Conservation (phyloP, 2,113 vertebrate species). For the Hemicordylus capensis region DNA sequence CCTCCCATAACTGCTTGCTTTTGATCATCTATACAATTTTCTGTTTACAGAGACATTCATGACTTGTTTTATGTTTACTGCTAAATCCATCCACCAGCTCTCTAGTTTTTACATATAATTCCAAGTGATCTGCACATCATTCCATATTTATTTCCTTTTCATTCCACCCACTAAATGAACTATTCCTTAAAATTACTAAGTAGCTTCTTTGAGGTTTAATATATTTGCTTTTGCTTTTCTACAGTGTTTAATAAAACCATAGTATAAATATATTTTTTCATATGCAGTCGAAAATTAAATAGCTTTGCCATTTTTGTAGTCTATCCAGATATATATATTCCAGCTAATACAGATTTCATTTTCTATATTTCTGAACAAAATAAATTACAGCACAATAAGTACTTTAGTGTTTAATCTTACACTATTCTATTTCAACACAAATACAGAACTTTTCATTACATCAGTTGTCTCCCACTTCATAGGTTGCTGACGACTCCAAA, state of each 20-base stretch:
- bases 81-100: not conserved
- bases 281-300: not conserved
- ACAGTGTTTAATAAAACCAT: not conserved
- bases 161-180: constrained; percentile 1
- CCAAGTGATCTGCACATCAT: not conserved
- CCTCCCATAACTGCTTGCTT: not conserved
- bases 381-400: not conserved
- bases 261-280: not conserved
- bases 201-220: not conserved
- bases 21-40: not conserved
- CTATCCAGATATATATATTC: too few relatives aligned
- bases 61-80: constrained; percentile 7
- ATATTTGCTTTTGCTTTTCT: not conserved
- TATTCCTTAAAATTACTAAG: not conserved
- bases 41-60: constrained; percentile 12
- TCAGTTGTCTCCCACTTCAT: not conserved
- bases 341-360: not conserved
- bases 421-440: not conserved
- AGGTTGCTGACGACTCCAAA: not conserved
- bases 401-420: not conserved
- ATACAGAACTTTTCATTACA: not conserved
- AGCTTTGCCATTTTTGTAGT: not conserved
- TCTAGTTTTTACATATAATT: not conserved
- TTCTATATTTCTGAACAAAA: not conserved
- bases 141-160: not conserved